Percentiles rank a stretch among this genome's conserved stretches.
Conservation (phyloP, 1,140 invertebrate genomes). For the Trissolcus basalis region DNA sequence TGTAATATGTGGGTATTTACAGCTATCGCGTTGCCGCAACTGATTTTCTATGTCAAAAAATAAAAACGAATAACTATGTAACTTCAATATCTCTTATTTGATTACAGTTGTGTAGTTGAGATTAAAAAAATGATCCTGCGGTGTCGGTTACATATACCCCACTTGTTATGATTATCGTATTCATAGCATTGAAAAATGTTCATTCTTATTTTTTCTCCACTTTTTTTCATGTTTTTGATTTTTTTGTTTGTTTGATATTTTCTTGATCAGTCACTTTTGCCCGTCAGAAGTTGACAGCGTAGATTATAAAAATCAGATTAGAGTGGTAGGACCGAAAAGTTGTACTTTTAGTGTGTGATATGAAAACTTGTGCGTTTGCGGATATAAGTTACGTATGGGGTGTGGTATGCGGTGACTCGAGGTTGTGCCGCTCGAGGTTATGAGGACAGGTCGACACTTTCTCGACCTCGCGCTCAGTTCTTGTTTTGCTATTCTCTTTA, state of each 20-base stretch:
- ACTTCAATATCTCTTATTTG: slow-evolving; percentile 42
- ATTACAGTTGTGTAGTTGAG: slow-evolving; percentile 34
- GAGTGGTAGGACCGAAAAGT: no score
- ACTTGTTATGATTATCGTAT: slow-evolving; percentile 19
- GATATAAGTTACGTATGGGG: slow-evolving; percentile 13
- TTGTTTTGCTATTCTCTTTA: slow-evolving; percentile 54
- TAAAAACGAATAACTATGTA: slow-evolving; percentile 35
- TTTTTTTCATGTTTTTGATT: no score
- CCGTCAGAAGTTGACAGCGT: no score
- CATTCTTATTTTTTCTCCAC: no score
- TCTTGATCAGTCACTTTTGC: no score
- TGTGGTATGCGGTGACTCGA: slow-evolving; percentile 58
- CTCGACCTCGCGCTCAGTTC: slow-evolving; percentile 62
- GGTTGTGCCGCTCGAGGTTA: slow-evolving; percentile 35
- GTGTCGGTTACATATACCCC: slow-evolving; percentile 37
- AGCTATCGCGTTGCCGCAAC: slow-evolving; percentile 35
- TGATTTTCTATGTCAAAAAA: slow-evolving; percentile 38
- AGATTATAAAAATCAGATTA: no score
- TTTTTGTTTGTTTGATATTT: no score
- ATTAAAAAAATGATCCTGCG: slow-evolving; percentile 26
- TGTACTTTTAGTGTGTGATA: slow-evolving; percentile 1
- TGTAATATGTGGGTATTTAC: slow-evolving; percentile 46
- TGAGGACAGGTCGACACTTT: slow-evolving; percentile 64
- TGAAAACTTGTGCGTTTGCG: slow-evolving; percentile 11
- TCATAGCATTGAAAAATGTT: no score